phyloP scores from a whole-genome alignment of 2,797 vertebrate genomes.

The Gymnothorax javanicus region DNA sequence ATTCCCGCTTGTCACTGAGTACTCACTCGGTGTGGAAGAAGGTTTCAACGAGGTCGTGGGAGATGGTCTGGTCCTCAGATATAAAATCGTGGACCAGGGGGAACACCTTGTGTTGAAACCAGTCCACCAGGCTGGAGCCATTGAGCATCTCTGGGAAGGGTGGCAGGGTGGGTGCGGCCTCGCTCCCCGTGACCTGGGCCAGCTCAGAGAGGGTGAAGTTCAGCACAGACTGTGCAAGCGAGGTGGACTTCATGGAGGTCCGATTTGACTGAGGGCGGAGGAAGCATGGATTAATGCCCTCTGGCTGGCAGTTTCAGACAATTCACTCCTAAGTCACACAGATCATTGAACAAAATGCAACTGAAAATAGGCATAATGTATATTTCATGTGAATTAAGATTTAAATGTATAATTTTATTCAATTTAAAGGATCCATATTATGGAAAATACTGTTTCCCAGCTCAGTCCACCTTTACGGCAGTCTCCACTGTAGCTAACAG shows the following conservation, averaged over 20 bases:
- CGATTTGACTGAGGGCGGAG: conserved; percentile 17
- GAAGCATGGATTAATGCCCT: neutral
- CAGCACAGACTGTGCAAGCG: neutral
- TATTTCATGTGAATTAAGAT: no score
- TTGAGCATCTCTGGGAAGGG: neutral
- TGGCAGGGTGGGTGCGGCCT: neutral
- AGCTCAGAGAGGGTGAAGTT: conserved; percentile 19
- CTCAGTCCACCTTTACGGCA: no score
- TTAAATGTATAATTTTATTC: no score
- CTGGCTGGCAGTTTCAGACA: neutral
- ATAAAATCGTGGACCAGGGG: conserved; percentile 4
- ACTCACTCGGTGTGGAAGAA: no score
- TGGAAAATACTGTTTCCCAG: no score
- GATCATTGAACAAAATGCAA: neutral
- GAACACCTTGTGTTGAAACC: conserved; percentile 22
- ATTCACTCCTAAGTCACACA: neutral
- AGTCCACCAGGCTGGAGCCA: neutral
- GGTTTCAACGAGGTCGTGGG: no score
- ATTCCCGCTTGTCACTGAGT: no score
- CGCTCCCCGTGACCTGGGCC: conserved; percentile 1
- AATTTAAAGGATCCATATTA: no score
- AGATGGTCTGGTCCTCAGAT: no score
- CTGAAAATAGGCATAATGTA: no score
- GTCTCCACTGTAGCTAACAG: no score
- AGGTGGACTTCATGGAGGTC: neutral